Evolutionary conservation across 2,797 vertebrate species (phyloP).

Genomic region (Cryptoprocta ferox): DNA sequence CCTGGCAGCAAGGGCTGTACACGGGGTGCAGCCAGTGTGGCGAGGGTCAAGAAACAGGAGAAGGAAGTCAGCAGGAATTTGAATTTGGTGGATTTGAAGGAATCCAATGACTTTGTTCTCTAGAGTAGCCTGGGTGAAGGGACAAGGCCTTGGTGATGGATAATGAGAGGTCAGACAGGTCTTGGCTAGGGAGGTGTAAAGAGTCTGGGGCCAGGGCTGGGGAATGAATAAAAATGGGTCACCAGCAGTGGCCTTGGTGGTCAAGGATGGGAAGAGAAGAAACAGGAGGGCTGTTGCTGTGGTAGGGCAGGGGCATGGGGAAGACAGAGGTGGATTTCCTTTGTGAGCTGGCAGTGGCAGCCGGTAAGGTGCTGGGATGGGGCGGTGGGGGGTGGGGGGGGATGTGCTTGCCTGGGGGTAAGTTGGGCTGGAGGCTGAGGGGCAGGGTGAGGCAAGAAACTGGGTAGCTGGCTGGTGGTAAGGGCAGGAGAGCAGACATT

Average conservation of each 20-base stretch:
- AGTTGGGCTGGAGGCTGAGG: background rate
- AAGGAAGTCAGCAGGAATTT: background rate
- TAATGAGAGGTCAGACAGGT: background rate
- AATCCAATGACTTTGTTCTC: background rate
- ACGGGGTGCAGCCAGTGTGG: background rate
- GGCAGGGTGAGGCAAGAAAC: background rate
- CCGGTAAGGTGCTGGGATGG: background rate
- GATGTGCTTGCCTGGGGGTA: background rate
- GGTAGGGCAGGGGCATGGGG: background rate
- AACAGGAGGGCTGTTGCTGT: background rate
- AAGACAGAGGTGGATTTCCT: background rate
- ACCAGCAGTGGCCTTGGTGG: background rate
- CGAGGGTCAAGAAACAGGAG: background rate
- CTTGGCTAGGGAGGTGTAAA: background rate
- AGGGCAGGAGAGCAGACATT: background rate
- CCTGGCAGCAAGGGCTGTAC: accelerated
- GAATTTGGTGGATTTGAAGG: background rate
- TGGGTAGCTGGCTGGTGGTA: background rate
- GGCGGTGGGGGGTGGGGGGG: too few species aligned
- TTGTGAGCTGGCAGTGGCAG: background rate
- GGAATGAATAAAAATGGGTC: background rate
- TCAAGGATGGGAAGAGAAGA: background rate
- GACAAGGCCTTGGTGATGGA: background rate
- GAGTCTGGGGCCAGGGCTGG: background rate
- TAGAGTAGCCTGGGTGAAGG: background rate